Evolutionary conservation across 53 echinoderm and acorn worm genomes (phyloP).

Genomic region (Holothuria scabra): DNA sequence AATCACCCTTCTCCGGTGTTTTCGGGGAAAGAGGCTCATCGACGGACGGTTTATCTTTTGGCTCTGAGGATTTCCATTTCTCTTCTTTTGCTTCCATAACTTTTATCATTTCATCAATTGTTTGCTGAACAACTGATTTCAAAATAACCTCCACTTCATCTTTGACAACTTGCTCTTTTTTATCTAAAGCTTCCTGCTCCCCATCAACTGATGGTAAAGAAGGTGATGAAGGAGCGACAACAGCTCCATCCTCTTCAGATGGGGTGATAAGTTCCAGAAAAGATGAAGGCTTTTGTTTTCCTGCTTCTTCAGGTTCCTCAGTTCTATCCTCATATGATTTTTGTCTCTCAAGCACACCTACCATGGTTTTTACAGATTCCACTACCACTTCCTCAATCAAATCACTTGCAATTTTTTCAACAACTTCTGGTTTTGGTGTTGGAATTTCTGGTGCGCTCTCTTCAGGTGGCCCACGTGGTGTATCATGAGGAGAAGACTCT

Average conservation of each 20-base stretch:
- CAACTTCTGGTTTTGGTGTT: conserved; percentile 56
- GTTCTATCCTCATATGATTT: conserved; percentile 31
- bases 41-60: conserved; percentile 10
- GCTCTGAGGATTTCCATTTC: conserved; percentile 3
- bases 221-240: background rate
- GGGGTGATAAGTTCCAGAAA: conserved; percentile 28
- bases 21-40: conserved; percentile 40
- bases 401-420: conserved; percentile 81
- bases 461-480: conserved; percentile 81
- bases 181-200: conserved; percentile 25
- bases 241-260: background rate
- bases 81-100: conserved; percentile 26
- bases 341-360: conserved; percentile 65
- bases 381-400: conserved; percentile 68
- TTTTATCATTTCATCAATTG: conserved; percentile 68
- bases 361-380: conserved; percentile 65
- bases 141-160: conserved; percentile 67
- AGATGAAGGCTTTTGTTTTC: conserved; percentile 13
- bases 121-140: conserved; percentile 65
- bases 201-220: conserved; percentile 20
- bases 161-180: conserved; percentile 49
- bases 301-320: conserved; percentile 28
- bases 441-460: conserved; percentile 25
- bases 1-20: background rate
- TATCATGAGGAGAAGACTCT: conserved; percentile 54